Conservation (phyloP, 2,797 vertebrate species). For the Muscicapa comitata region DNA sequence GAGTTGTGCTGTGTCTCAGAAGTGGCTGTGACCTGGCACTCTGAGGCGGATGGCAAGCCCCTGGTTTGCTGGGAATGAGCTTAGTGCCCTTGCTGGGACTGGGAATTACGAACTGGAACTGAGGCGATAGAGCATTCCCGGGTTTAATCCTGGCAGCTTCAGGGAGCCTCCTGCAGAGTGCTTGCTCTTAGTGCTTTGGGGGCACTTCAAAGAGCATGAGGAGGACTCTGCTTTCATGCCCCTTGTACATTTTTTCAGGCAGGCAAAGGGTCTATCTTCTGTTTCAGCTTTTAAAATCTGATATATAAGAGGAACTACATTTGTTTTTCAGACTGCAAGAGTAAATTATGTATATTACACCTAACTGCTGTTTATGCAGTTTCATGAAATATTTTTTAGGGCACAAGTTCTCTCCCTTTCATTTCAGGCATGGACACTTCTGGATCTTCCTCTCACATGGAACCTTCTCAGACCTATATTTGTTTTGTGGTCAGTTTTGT, state of each 20-base stretch:
- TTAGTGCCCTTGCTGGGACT: not conserved
- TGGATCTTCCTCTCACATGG: not conserved
- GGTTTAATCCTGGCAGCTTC: not conserved
- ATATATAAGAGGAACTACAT: not conserved
- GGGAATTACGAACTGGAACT: not conserved
- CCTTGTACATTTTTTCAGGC: not conserved
- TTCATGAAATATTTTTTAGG: not conserved
- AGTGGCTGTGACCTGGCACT: not conserved
- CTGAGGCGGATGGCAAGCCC: not conserved
- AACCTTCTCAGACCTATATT: not conserved
- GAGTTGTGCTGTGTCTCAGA: not conserved
- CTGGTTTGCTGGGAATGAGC: not conserved
- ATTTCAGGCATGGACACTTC: not conserved
- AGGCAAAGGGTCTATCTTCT: not conserved
- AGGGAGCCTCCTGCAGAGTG: not conserved
- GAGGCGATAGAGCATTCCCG: rapidly evolving
- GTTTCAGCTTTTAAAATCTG: not conserved
- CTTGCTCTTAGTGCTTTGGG: not conserved
- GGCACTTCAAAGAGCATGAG: not conserved
- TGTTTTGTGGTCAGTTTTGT: not conserved
- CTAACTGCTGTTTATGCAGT: not conserved
- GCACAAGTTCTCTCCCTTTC: not conserved
- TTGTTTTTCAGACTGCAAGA: not conserved
- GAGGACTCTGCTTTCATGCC: not conserved
- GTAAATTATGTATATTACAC: not conserved